Evolutionary conservation across 2,888 invertebrate genomes (phyloP), one percentile per base, ranked within the genome.

Genomic region (Erebia ligea): DNA sequence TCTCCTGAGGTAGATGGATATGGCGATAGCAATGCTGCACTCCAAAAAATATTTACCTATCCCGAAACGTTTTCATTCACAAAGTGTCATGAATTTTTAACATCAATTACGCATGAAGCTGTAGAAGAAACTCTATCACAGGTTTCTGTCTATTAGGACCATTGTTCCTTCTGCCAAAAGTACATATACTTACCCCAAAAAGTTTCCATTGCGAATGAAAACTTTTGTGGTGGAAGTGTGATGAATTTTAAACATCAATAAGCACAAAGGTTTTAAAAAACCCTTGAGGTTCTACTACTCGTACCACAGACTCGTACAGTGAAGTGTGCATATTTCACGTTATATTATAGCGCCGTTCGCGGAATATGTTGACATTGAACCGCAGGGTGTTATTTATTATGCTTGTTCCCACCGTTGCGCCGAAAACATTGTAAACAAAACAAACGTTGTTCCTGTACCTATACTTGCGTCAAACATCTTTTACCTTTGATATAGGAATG

Each of bases 391-490:
- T 54, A 67, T 25, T 66, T 67, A 61, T 65, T 52, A 21, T 64
- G 42, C 56, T 13, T 42, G 56, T 64, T n/a, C 50, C n/a, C 17
- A 17, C 50, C 40, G 67, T 65, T 68, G 48, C 59, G 70, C 48
- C 68, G 58, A 70, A 64, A 48, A 61, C 19, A 61, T 52, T 34
- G 15, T 11, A 57, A 56, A 56, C 19, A 56, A 56, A 56, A 21
- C 21, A 19, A 21, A 10, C 50, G 15, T 8, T n/a, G 19, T 54
- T 19, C n/a, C n/a, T n/a, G 52, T 52, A 6, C 9, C 6, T 52
- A 66, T 19, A n/a, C 10, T 40, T 59, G 34, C 9, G 4, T n/a
- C 3, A 59, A 59, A 13, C 15, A n/a, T 17, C 42, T 11, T 40
- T 59, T 17, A 17, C 34, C 13, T 25, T 15, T 59, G 11, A 10